Evolutionary conservation across 2,888 invertebrate genomes (phyloP).

Genomic region (Megamerina dolium): DNA sequence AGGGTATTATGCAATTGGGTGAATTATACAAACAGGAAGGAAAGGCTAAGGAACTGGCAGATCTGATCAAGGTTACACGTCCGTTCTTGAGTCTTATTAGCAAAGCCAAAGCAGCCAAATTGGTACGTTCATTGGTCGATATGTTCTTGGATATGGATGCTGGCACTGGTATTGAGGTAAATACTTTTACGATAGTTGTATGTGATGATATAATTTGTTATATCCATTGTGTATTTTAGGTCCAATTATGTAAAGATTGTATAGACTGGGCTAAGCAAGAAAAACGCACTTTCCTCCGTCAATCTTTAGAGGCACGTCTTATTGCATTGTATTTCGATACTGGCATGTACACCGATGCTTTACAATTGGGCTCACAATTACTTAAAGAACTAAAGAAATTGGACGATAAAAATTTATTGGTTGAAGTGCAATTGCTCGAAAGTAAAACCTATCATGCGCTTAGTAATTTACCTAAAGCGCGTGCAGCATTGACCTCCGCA

Average conservation of each 20-base stretch:
- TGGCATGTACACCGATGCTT: conserved; percentile 80
- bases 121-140: conserved; percentile 94
- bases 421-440: conserved; percentile 96
- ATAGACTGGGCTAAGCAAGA: conserved; percentile 99
- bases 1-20: conserved; percentile 87
- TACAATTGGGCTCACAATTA: conserved; percentile 76
- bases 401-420: conserved; percentile 97
- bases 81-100: conserved; percentile 93
- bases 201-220: background rate
- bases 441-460: conserved; percentile 98
- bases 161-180: conserved; percentile 81
- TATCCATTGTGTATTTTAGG: conserved; percentile 37
- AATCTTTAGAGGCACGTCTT: conserved; percentile 90
- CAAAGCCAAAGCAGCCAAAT: conserved; percentile 98
- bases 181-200: conserved; percentile 4
- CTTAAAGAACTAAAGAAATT: conserved; percentile 95
- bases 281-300: conserved; percentile 91
- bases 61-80: conserved; percentile 89
- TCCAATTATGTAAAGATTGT: conserved; percentile 90
- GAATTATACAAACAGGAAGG: conserved; percentile 88
- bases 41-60: conserved; percentile 85
- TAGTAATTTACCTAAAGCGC: conserved; percentile 91
- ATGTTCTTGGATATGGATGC: conserved; percentile 96
- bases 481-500: conserved; percentile 95
- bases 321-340: conserved; percentile 93